A percentile compares a stretch with the other conserved stretches of the same genome.
phyloP scores from a whole-genome alignment of 2,888 invertebrate species.

The Quadroppia sp. region DNA sequence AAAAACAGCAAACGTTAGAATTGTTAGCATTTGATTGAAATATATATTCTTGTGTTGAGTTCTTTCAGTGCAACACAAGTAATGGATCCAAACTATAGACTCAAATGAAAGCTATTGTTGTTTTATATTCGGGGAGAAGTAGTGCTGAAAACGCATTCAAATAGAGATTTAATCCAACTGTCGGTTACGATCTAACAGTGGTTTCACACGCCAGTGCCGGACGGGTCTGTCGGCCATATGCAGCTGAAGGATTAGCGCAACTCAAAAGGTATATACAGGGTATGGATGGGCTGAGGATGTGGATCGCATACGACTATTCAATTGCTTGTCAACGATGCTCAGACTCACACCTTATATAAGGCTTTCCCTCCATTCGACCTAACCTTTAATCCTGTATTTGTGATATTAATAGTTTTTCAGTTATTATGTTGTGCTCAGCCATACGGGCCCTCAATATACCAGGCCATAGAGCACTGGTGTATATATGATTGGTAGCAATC shows the following conservation, averaged over 20 bases:
- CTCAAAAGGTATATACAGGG: slow-evolving; percentile 20
- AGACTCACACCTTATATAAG: slow-evolving; percentile 7
- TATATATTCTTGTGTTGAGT: neutral
- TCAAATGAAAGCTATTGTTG: slow-evolving; percentile 35
- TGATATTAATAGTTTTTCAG: slow-evolving; percentile 40
- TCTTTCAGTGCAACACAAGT: neutral
- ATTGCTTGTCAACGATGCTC: slow-evolving; percentile 21
- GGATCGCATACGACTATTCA: slow-evolving; percentile 27
- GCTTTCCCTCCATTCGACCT: neutral
- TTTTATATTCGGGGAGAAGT: slow-evolving; percentile 28
- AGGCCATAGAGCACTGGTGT: neutral
- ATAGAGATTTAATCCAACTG: slow-evolving; percentile 35
- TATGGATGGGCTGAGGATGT: neutral
- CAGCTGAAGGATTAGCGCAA: slow-evolving; percentile 35
- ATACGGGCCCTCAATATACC: neutral
- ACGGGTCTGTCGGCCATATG: slow-evolving; percentile 23
- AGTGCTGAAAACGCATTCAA: slow-evolving; percentile 12
- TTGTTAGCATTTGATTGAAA: slow-evolving; percentile 17
- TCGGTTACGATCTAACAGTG: slow-evolving; percentile 33
- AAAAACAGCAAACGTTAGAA: slow-evolving; percentile 28
- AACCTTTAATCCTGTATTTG: slow-evolving; percentile 42
- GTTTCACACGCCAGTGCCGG: slow-evolving; percentile 34
- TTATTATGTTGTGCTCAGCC: neutral
- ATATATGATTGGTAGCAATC: slow-evolving; percentile 26
- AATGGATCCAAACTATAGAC: slow-evolving; percentile 35